These are phyloP conservation scores for Limanda limanda DNA, from an alignment of 2,113 vertebrate genomes.

Conservation along the genomic window DNA sequence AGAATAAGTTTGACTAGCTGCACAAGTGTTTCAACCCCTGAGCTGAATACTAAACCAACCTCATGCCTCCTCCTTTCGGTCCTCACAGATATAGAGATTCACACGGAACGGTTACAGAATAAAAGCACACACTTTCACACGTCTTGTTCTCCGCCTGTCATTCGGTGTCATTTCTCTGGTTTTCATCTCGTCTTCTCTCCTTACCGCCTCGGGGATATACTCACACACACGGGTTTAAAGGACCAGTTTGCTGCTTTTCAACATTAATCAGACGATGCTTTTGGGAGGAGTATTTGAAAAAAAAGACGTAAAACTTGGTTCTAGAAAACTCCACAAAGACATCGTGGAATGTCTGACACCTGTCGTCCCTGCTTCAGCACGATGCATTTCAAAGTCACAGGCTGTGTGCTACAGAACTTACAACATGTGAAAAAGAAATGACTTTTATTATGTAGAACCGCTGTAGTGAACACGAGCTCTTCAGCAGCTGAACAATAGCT, in stretches of 20 bases:
- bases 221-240: not conserved
- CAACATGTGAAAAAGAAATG: not conserved
- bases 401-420: not conserved
- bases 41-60: not conserved
- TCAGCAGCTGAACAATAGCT: slow-evolving; percentile 23
- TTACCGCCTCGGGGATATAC: not conserved
- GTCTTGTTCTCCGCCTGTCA: not conserved
- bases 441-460: not conserved
- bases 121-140: not conserved
- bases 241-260: not conserved
- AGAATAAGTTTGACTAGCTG: too few relatives aligned
- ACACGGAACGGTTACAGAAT: not conserved
- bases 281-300: slow-evolving; percentile 4
- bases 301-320: not conserved
- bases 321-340: not conserved
- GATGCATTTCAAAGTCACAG: not conserved
- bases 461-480: slow-evolving; percentile 17
- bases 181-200: not conserved
- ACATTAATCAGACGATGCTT: slow-evolving; percentile 13
- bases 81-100: not conserved
- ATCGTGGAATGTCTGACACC: not conserved
- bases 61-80: not conserved
- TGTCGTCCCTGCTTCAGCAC: not conserved
- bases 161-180: not conserved
- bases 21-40: too few relatives aligned